phyloP scores from a whole-genome alignment of 2,888 invertebrate genomes.

The Scelioninae gen. 1 region DNA sequence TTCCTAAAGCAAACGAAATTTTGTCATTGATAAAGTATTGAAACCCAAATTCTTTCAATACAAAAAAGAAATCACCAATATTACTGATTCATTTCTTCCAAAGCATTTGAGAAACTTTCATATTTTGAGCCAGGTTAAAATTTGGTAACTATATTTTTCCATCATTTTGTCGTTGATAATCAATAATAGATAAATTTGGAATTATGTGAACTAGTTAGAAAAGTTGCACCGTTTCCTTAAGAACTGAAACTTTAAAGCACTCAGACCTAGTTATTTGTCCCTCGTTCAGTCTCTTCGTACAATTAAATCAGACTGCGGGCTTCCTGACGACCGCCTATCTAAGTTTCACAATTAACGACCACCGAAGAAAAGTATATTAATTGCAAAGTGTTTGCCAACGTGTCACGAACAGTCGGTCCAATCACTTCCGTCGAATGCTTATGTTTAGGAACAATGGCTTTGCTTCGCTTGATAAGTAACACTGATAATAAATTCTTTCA shows the following conservation, averaged over 20 bases:
- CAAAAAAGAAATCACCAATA: background rate
- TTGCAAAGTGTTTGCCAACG: conserved; percentile 75
- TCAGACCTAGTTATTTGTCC: conserved; percentile 60
- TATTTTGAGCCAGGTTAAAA: background rate
- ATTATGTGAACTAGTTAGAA: conserved; percentile 23
- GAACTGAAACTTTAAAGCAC: conserved; percentile 48
- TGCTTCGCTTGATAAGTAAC: conserved; percentile 3
- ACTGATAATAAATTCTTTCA: background rate
- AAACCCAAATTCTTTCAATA: background rate
- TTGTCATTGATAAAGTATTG: background rate
- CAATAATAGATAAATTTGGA: conserved; percentile 26
- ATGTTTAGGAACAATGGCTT: conserved; percentile 13
- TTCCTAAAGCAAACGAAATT: conserved; percentile 1
- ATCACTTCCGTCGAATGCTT: conserved; percentile 67
- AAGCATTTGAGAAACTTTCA: no score
- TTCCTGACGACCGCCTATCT: conserved; percentile 82
- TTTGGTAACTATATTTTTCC: background rate
- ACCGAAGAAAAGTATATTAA: conserved; percentile 83
- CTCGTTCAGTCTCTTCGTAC: conserved; percentile 60
- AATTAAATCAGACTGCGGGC: conserved; percentile 75
- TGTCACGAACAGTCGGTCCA: conserved; percentile 79
- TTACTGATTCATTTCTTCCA: no score
- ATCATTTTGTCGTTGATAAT: background rate
- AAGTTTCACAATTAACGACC: conserved; percentile 84
- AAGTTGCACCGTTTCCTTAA: conserved; percentile 40